phyloP scores from a whole-genome alignment of 23 tunicate genomes.

The Styela plicata region DNA sequence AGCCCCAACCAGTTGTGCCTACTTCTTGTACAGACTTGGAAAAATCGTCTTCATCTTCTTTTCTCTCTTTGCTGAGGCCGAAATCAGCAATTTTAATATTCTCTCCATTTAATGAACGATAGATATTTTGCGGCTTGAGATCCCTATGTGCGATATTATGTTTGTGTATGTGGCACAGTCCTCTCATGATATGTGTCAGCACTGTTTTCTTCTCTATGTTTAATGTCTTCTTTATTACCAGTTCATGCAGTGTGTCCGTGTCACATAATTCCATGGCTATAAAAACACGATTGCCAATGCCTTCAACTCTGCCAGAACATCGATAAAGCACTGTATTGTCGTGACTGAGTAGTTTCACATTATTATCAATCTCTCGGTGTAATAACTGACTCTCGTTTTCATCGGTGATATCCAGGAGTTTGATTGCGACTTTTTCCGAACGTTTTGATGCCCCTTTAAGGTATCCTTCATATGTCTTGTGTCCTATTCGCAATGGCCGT shows the following conservation, averaged over 20 bases:
- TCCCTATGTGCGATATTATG: background rate
- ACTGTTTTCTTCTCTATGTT: background rate
- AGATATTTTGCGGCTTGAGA: conserved; percentile 8
- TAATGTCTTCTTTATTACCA: background rate
- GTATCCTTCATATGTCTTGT: background rate
- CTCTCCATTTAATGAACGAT: background rate
- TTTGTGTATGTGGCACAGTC: background rate
- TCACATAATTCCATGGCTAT: background rate
- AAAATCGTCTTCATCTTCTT: background rate
- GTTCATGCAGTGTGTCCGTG: background rate
- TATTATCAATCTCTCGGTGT: background rate
- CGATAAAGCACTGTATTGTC: background rate
- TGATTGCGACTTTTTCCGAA: background rate
- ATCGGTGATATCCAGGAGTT: background rate
- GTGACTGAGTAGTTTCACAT: background rate
- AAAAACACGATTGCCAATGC: background rate
- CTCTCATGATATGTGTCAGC: background rate
- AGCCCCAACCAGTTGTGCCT: conserved; percentile 11
- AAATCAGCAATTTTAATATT: conserved; percentile 7
- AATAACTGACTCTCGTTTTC: background rate
- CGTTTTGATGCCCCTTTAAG: background rate
- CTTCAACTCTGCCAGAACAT: background rate
- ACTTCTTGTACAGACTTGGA: background rate
- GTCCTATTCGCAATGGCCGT: background rate
- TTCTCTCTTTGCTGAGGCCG: background rate